These are phyloP conservation scores for Drosophila maculinotata DNA, from an alignment of 2,888 invertebrate species.

Conservation along the genomic window DNA sequence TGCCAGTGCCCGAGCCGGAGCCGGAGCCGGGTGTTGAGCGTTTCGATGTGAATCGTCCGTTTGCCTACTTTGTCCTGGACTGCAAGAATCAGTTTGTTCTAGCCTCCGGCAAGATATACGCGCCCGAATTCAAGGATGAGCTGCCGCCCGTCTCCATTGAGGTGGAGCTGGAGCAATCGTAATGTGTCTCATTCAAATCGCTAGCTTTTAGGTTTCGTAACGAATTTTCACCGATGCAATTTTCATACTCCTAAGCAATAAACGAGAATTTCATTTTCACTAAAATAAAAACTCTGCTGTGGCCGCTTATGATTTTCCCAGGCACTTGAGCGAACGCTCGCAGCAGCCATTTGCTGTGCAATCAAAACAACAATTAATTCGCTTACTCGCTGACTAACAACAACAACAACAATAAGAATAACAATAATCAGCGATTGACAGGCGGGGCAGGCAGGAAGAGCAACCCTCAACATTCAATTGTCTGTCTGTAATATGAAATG, in stretches of 20 bases:
- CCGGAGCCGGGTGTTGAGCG: conserved; percentile 72
- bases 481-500: conserved; percentile 79
- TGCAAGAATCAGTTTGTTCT: conserved; percentile 87
- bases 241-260: conserved; percentile 56
- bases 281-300: conserved; percentile 11
- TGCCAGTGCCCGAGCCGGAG: conserved; percentile 67
- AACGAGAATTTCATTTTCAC: conserved; percentile 53
- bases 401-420: conserved; percentile 32
- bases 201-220: conserved; percentile 66
- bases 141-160: conserved; percentile 69
- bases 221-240: conserved; percentile 75
- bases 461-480: conserved; percentile 80
- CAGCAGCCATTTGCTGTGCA: conserved; percentile 57
- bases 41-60: conserved; percentile 87
- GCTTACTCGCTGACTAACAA: conserved; percentile 53
- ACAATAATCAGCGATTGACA: too few species aligned
- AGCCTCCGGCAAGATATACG: conserved; percentile 87
- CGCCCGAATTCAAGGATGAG: conserved; percentile 84
- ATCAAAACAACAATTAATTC: conserved; percentile 83
- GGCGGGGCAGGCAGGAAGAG: conserved; percentile 29
- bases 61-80: conserved; percentile 88
- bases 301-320: conserved; percentile 57
- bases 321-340: conserved; percentile 55
- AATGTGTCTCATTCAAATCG: conserved; percentile 22
- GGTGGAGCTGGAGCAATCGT: conserved; percentile 78